Evolutionary conservation across 2,113 vertebrate genomes (phyloP), one percentile per base, ranked within the genome.

Genomic region (Diadophis punctatus): DNA sequence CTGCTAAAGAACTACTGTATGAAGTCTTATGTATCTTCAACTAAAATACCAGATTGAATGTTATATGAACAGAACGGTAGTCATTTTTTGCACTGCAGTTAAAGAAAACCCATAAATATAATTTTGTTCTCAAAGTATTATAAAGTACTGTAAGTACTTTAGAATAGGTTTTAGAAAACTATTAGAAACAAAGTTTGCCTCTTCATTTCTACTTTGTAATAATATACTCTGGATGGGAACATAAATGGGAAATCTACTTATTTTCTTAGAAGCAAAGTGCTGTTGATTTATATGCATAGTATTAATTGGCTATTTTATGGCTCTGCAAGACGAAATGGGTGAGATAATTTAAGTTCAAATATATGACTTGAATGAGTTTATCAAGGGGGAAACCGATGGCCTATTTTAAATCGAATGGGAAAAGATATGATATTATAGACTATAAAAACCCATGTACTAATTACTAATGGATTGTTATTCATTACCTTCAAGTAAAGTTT

Each of bases 1-100:
- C 91, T 95, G 94, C 95, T 96, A 95, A 96, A 97, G 96, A 96
- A 96, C 96, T 80, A 48, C 48, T 48, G 48, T 48, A 96, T 43
- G 94, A 96, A 96, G 94, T 95, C 91, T 86, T 91, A 88, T 95
- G 85, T 94, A 46, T 27, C 10, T 30, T 9, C 27, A 95, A 94
- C 93, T 91, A 91, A 94, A 96, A 94, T 93, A 94, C 95, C 89
- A 95, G 90, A 60, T 90, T 2, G 5, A 95, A 60, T 86, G 87
- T 46, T 94, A 88, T 85, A 84, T 87, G 97, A 97, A 97, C 91
- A 93, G 20, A 93, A 90, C 92, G 88, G 68, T 85, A 93, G 92
- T 93, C 96, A 94, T 92, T 68, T 92, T 34, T 94, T 94, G 85
- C 95, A 93, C 93, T n/a, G 92, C 89, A 90, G 48, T 93, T 60